Evolutionary conservation across 2,888 invertebrate species (phyloP).

Genomic region (Cataglyphis albicans): DNA sequence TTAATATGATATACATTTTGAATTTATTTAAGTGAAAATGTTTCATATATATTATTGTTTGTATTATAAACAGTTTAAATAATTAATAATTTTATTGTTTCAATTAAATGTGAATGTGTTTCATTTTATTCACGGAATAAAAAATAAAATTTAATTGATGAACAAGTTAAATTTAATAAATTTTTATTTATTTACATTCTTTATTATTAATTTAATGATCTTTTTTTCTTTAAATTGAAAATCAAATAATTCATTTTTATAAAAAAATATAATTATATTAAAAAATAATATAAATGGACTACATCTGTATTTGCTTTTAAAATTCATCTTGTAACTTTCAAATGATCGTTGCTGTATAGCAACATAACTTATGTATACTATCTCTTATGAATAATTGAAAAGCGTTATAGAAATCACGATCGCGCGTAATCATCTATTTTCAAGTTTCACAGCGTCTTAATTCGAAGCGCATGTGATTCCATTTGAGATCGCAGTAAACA

Average conservation of each 20-base stretch:
- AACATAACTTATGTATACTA: neutral
- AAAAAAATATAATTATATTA: too few species aligned
- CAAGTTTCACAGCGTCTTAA: conserved; percentile 12
- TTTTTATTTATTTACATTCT: neutral
- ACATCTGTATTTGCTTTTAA: neutral
- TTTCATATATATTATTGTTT: neutral
- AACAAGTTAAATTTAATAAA: neutral
- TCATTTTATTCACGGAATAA: neutral
- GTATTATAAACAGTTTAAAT: neutral
- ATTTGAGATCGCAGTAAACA: conserved; percentile 38
- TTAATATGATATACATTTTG: neutral
- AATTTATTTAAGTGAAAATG: neutral
- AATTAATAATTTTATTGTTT: neutral
- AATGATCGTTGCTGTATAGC: neutral
- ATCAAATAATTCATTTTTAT: too few species aligned
- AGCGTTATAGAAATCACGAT: conserved; percentile 2
- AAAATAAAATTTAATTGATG: neutral
- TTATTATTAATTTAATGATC: neutral
- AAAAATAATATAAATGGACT: neutral
- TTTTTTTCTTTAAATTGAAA: neutral
- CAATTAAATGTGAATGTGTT: neutral
- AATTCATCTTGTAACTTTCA: neutral
- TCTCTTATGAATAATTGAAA: conserved; percentile 4
- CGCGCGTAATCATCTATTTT: conserved; percentile 16
- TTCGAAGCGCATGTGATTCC: conserved; percentile 10